Percentiles rank a stretch among this genome's conserved stretches.
phyloP scores from a whole-genome alignment of 2,888 invertebrate species.

The Cephalotes varians region DNA sequence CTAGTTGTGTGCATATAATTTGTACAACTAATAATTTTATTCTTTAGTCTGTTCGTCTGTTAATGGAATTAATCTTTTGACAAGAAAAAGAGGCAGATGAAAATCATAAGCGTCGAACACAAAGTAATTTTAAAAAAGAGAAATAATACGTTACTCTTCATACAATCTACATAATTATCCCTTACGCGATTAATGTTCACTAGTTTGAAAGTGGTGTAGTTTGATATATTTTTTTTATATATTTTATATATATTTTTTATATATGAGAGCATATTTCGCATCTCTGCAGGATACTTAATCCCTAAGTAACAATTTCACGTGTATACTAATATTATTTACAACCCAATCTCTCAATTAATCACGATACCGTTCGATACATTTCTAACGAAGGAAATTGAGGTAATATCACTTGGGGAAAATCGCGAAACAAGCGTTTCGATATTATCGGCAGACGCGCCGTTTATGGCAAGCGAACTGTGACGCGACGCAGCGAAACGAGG shows the following conservation, averaged over 20 bases:
- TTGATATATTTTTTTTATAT: not conserved
- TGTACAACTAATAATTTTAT: not conserved
- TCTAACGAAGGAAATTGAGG: constrained; percentile 47
- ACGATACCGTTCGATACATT: not conserved
- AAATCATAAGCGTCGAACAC: not conserved
- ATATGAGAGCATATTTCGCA: not conserved
- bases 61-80: not conserved
- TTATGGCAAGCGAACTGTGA: constrained; percentile 5
- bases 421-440: constrained; percentile 40
- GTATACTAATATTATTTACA: not conserved
- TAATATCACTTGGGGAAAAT: constrained; percentile 33
- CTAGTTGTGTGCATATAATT: not conserved
- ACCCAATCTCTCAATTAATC: constrained; percentile 1
- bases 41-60: not conserved
- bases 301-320: not conserved
- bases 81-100: not conserved
- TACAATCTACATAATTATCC: not conserved
- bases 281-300: constrained; percentile 9
- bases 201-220: not conserved
- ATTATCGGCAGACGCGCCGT: constrained; percentile 46
- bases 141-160: not conserved
- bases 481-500: constrained; percentile 13
- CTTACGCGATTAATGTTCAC: not conserved
- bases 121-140: not conserved
- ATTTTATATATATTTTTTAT: too few relatives aligned